Conservation (phyloP, 2,113 vertebrate species). For the Carlito syrichta region DNA sequence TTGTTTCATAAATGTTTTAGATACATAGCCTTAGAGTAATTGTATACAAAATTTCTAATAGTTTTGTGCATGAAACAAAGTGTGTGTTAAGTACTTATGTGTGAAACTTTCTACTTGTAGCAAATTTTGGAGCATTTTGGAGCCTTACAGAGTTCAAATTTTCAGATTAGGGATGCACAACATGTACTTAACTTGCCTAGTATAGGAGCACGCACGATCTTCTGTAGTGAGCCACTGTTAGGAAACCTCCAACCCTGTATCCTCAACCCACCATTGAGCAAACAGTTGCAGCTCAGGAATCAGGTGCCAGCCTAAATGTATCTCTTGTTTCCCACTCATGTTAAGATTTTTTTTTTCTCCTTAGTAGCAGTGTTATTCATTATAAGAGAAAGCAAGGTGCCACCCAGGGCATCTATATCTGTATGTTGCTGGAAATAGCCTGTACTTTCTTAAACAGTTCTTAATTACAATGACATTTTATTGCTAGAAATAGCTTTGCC, state of each 20-base stretch:
- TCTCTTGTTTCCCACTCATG: not conserved
- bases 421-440: constrained; percentile 6
- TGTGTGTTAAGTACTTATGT: not conserved
- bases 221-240: not conserved
- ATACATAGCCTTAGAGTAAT: not conserved
- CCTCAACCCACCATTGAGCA: not conserved
- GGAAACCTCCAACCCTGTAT: not conserved
- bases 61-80: not conserved
- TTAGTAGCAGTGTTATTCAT: not conserved
- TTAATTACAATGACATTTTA: not conserved
- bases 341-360: not conserved
- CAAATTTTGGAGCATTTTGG: not conserved
- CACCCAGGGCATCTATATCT: not conserved
- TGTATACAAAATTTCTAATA: not conserved
- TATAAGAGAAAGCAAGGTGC: not conserved
- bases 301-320: not conserved
- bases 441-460: not conserved
- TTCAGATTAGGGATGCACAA: not conserved
- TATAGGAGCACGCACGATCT: not conserved
- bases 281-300: not conserved
- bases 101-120: not conserved
- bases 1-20: not conserved
- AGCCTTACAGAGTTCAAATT: too few relatives aligned
- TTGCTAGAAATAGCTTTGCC: not conserved
- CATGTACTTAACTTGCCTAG: not conserved